Evolutionary conservation across 2,888 invertebrate genomes (phyloP), one percentile per base, ranked within the genome.

Genomic region (Callyntrura guangdongensis): DNA sequence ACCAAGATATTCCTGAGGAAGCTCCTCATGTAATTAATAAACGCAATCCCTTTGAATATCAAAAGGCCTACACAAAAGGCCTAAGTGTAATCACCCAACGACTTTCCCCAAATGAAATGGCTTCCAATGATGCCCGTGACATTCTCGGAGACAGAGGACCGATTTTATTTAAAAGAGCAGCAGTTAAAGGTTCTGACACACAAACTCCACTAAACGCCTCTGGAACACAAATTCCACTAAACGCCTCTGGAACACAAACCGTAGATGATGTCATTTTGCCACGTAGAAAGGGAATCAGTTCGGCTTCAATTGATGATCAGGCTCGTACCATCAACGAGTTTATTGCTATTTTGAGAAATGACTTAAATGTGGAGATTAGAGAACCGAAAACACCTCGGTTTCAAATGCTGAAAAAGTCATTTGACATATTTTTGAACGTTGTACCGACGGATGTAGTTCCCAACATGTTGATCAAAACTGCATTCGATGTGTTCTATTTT

Each of bases 401-500:
- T 22, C 56, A 89, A 22, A 12, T 91, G 27, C 64, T 91, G 36
- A 89, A 89, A 27, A 86, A 89, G 64, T 36, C 86, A 6, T 22
- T 91, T 27, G 85, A 91, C 14, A 25, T 91, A 5, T 89, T 89
- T 82, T 22, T 69, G 17, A 47, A 53, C n/a, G 56, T 86, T 0
- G 27, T 91, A 17, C 82, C 86, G 0, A 56, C 89, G 14, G 72
- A 81, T n/a, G 53, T 89, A 12, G 85, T 91, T 47, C 91, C 91
- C 14, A 79, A 86, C n/a, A 17, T 56, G n/a, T 27, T 91, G 72
- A 20, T 82, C 4, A 47, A 91, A 53, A 82, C 79, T 8, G 89
- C 88, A 1, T 91, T 86, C 47, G 82, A 91, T 25, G 72, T 86
- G 14, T 91, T 91, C 45, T 89, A 81, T 59, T 91, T 67, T 56